Base-by-base conservation (phyloP, 2,888 invertebrate species). In the Rhagophthalmus giganteus region DNA sequence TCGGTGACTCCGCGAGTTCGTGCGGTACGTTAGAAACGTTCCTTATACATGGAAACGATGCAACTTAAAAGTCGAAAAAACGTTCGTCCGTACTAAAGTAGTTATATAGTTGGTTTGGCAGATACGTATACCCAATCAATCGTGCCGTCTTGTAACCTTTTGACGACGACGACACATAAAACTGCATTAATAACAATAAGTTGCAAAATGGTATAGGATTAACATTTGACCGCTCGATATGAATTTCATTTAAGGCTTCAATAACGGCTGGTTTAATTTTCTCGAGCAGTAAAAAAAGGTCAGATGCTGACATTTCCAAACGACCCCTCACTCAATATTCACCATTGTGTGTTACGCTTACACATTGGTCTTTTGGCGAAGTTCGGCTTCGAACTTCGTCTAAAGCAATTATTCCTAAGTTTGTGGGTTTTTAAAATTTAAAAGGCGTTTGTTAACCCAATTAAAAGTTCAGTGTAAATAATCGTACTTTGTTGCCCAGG, bases 391-490 rank as follows among this genome's bases (percentile, higher is more conserved):
- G n/a, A n/a, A n/a, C n/a, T n/a, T n/a, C n/a, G n/a, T n/a, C n/a
- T n/a, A 52, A 53, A 48, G 53, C 53, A 42, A 53, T 53, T 53
- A 53, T 44, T 44, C 25, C 37, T 38, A 40, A 47, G 14, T 45
- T 45, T 8, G 20, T 15, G 30, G 34, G 35, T 55, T 56, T 52
- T 56, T 45, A 57, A 60, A 54, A 55, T 61, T 61, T 62, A 61
- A 56, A 60, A 62, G 55, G 57, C 62, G 54, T 56, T 54, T 54
- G 55, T 56, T 61, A 59, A 59, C 58, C 60, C 63, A 61, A 61
- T 63, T 63, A 61, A 63, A 63, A 63, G 58, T 63, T 63, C 48
- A 55, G 54, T 57, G 58, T 59, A 55, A 61, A 60, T 60, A 60
- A 61, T 60, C 54, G 60, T 53, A 54, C 53, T 57, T 58, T 54